Evolutionary conservation across 2,113 vertebrate genomes (phyloP), one percentile per base, ranked within the genome.

Genomic region (Copsychus sechellarum): DNA sequence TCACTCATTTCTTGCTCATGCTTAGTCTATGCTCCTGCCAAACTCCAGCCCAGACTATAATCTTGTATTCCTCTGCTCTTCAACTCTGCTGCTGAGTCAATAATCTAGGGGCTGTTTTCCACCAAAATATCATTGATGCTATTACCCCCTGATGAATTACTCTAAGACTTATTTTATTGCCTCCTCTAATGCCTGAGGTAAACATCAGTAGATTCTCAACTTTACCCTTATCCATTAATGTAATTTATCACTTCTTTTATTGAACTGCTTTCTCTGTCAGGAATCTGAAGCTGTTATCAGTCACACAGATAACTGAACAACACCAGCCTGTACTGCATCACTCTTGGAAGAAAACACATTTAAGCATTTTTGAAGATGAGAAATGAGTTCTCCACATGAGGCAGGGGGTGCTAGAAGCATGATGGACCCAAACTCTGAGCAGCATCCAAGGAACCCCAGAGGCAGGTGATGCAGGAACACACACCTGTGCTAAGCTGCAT

Each of bases 171-270:
- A 58, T 40, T 84, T 89, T 76, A 83, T 28, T 72, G 56, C 47
- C 57, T 94, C 24, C 21, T 86, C n/a, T 62, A 84, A 87, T 90
- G 78, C n/a, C 65, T 33, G 40, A 77, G 40, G 50, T 81, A 90
- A 93, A 90, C 40, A 70, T 56, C 65, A 91, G n/a, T 70, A 81
- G 42, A 77, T 84, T 79, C 31, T 64, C 3, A 1, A 88, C 54
- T 45, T 85, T 60, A 81, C 31, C 21, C 18, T 86, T 81, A 64
- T 29, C 69, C 69, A 79, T 78, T 77, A 78, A 61, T 8, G 5
- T 57, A 91, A 89, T 78, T 92, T 92, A 91, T 76, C 18, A 26
- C 66, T 71, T 61, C 24, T 70, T 54, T 84, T 80, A 84, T 48
- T 76, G 73, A 86, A 76, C 64, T 76, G 56, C 24, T 67, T 82